A percentile compares a stretch with the other conserved stretches of the same genome.
phyloP scores from a whole-genome alignment of 2,888 invertebrate genomes.

The Byasa hedistus region DNA sequence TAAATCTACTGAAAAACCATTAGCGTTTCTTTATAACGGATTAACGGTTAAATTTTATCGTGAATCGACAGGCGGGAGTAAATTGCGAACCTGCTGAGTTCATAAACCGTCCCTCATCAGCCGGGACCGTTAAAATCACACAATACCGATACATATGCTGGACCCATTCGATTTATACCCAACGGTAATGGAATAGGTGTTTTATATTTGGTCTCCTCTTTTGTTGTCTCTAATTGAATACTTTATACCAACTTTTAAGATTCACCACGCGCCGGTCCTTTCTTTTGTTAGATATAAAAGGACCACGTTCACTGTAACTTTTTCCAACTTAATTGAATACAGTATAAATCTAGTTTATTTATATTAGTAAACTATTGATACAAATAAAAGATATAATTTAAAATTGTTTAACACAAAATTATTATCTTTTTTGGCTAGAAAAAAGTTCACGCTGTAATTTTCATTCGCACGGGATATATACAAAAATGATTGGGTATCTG shows the following conservation, averaged over 20 bases:
- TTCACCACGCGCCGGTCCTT: conserved; percentile 16
- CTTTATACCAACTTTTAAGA: conserved; percentile 9
- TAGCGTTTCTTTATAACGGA: not conserved
- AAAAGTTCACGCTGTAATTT: too few relatives aligned
- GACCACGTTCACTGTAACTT: not conserved
- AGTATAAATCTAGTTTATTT: not conserved
- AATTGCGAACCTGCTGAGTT: conserved; percentile 65
- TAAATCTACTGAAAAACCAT: not conserved
- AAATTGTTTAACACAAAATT: too few relatives aligned
- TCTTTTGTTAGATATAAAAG: conserved; percentile 6
- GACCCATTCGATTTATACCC: conserved; percentile 35
- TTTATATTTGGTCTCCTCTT: conserved; percentile 32
- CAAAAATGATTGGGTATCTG: too few relatives aligned
- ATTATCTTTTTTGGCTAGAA: too few relatives aligned
- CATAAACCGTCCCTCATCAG: conserved; percentile 63
- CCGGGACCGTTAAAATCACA: conserved; percentile 53
- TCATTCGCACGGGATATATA: too few relatives aligned
- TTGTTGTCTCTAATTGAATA: conserved; percentile 28
- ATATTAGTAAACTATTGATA: not conserved
- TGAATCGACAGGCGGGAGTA: not conserved
- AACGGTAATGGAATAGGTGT: conserved; percentile 30
- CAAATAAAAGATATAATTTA: not conserved
- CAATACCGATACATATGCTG: conserved; percentile 48
- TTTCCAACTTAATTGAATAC: not conserved
- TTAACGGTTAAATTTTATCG: conserved; percentile 49